Evolutionary conservation across 2,113 vertebrate species (phyloP).

Genomic region (Upupa epops): DNA sequence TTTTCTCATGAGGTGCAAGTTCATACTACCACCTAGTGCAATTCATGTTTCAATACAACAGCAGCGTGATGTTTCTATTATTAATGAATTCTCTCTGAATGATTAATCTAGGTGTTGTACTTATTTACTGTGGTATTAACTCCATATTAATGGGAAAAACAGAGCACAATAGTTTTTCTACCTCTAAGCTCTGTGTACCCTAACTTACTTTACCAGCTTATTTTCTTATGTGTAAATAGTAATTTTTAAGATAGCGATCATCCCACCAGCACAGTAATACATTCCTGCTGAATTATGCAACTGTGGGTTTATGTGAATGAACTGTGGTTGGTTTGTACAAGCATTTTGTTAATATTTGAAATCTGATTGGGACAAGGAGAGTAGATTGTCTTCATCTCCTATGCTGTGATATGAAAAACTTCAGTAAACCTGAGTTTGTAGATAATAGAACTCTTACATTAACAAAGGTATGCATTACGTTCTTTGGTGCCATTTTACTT

Average conservation of each 20-base stretch:
- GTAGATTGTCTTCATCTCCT: background rate
- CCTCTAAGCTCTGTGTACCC: background rate
- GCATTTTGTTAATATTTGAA: background rate
- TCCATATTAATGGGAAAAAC: background rate
- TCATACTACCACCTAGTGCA: constrained; percentile 55
- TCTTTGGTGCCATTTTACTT: background rate
- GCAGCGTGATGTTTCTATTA: background rate
- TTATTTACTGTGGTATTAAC: background rate
- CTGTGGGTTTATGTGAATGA: background rate
- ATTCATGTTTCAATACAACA: background rate
- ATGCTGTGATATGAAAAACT: background rate
- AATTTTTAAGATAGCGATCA: background rate
- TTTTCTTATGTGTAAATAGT: background rate
- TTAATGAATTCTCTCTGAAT: background rate
- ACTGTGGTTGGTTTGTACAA: background rate
- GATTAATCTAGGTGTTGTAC: background rate
- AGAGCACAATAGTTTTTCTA: background rate
- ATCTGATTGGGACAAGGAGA: background rate
- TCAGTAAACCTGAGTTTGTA: background rate
- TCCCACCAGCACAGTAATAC: background rate
- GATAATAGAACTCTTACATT: background rate
- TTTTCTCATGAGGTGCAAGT: background rate
- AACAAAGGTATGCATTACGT: background rate
- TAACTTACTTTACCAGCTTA: background rate
- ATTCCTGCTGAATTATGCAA: background rate